Conservation (phyloP, 2,797 vertebrate genomes). For the Thalassophryne amazonica region DNA sequence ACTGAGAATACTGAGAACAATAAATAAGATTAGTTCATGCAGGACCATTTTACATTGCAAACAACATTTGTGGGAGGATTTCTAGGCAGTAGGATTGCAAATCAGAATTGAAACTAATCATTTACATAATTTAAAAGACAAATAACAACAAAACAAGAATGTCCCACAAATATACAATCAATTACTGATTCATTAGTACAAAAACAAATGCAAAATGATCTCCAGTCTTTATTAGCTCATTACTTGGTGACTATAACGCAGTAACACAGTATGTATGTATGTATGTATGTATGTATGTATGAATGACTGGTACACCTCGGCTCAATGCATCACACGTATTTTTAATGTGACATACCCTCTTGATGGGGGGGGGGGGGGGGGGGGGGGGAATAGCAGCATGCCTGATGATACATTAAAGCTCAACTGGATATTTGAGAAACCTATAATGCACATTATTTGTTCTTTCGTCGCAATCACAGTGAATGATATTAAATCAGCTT, state of each 20-base stretch:
- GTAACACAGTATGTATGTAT: slow-evolving; percentile 21
- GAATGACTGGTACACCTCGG: slow-evolving; percentile 56
- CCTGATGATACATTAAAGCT: slow-evolving; percentile 41
- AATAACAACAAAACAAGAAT: too few relatives aligned
- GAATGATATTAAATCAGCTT: slow-evolving; percentile 39
- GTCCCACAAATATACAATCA: too few relatives aligned
- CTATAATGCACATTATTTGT: slow-evolving; percentile 15
- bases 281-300: too few relatives aligned
- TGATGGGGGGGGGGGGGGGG: slow-evolving; percentile 39
- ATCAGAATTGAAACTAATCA: too few relatives aligned
- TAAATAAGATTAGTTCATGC: too few relatives aligned
- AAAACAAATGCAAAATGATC: slow-evolving; percentile 11
- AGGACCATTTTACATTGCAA: too few relatives aligned
- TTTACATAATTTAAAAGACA: too few relatives aligned
- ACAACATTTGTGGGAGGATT: too few relatives aligned
- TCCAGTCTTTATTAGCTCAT: slow-evolving; percentile 19
- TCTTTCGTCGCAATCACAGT: slow-evolving; percentile 40
- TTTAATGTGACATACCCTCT: slow-evolving; percentile 59
- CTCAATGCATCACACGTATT: slow-evolving; percentile 50
- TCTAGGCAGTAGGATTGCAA: too few relatives aligned
- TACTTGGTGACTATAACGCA: slow-evolving; percentile 40
- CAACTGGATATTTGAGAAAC: slow-evolving; percentile 39
- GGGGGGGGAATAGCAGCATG: slow-evolving; percentile 25
- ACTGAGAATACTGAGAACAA: too few relatives aligned
- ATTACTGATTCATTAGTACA: too few relatives aligned